Conservation (phyloP, 2,888 invertebrate species). For the Drosophila vallismaia region DNA sequence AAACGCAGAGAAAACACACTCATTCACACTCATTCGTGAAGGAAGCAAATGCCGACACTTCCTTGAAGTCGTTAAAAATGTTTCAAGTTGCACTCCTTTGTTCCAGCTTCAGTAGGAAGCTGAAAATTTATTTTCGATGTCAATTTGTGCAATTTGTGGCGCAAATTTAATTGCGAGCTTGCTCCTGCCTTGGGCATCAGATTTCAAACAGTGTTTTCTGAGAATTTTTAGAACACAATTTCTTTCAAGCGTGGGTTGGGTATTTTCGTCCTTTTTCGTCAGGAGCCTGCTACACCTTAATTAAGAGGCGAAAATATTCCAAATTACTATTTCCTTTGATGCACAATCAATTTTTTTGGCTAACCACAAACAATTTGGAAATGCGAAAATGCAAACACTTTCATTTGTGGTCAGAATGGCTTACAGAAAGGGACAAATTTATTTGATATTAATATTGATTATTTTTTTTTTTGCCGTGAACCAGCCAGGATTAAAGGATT, state of each 20-base stretch:
- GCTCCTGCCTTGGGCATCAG: conserved; percentile 11
- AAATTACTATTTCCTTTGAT: conserved; percentile 18
- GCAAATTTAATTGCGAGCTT: conserved; percentile 39
- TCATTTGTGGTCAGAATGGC: conserved; percentile 49
- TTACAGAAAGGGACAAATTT: conserved; percentile 1
- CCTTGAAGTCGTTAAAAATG: conserved; percentile 50
- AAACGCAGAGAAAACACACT: conserved; percentile 54
- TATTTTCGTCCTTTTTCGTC: background rate
- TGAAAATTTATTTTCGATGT: conserved; percentile 41
- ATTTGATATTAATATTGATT: background rate
- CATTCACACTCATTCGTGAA: background rate
- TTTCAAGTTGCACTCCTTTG: conserved; percentile 45
- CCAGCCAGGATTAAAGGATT: background rate
- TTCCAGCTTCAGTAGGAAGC: conserved; percentile 9
- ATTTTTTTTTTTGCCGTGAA: background rate
- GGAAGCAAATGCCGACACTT: conserved; percentile 31
- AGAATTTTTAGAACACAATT: conserved; percentile 1
- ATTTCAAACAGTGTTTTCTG: conserved; percentile 5
- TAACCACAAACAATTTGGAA: conserved; percentile 42
- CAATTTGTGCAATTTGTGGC: conserved; percentile 29
- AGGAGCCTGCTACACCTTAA: conserved; percentile 14
- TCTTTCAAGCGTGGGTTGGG: background rate
- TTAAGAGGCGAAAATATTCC: conserved; percentile 24
- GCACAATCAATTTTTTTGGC: conserved; percentile 24
- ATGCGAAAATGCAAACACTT: conserved; percentile 47